These are phyloP conservation scores for Anolis apletophallus DNA, from an alignment of 2,797 vertebrate species.

Conservation along the genomic window DNA sequence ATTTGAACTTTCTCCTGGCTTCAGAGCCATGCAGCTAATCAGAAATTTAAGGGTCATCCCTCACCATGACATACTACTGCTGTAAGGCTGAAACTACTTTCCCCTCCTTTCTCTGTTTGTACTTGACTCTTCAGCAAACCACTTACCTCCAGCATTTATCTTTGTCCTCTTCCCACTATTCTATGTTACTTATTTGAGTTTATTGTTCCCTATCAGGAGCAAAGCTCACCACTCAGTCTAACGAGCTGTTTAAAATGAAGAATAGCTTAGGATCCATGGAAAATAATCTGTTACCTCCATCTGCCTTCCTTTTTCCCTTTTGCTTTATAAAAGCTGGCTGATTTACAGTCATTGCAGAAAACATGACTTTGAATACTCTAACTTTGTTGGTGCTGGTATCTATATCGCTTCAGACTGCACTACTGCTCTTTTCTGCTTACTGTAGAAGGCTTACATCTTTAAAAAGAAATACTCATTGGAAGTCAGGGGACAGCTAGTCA, in stretches of 20 bases:
- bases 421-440: neutral
- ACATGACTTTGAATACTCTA: conserved; percentile 50
- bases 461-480: too few species aligned
- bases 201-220: conserved; percentile 73
- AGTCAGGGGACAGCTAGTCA: too few species aligned
- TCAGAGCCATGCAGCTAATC: conserved; percentile 9
- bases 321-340: conserved; percentile 37
- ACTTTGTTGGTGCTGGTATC: conserved; percentile 33
- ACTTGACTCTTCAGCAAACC: conserved; percentile 34
- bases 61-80: neutral
- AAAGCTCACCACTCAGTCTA: conserved; percentile 80
- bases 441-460: neutral
- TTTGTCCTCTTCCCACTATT: conserved; percentile 1
- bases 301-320: conserved; percentile 54
- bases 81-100: conserved; percentile 8
- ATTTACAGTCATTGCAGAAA: conserved; percentile 24
- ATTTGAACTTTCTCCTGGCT: conserved; percentile 52
- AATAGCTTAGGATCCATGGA: conserved; percentile 69
- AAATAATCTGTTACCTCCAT: conserved; percentile 75
- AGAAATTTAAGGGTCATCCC: conserved; percentile 50
- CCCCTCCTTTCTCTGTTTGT: neutral
- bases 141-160: conserved; percentile 50
- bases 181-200: conserved; percentile 73
- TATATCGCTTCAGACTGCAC: conserved; percentile 22
- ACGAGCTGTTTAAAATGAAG: conserved; percentile 83